Evolutionary conservation across 1,140 invertebrate genomes (phyloP).

Genomic region (Ostrea denselamellosa): DNA sequence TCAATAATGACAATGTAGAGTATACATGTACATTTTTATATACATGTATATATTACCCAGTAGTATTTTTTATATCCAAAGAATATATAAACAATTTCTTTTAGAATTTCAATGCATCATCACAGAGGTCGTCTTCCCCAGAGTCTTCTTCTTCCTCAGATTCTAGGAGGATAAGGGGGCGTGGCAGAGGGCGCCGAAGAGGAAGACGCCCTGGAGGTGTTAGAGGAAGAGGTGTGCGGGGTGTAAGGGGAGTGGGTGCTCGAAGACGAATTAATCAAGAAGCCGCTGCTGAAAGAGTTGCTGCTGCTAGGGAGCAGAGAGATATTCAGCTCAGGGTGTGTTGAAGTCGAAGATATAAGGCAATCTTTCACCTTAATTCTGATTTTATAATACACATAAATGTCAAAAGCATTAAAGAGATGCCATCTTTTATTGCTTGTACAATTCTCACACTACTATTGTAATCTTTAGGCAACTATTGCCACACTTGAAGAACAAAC

Average conservation of each 20-base stretch:
- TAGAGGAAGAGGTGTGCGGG: background rate
- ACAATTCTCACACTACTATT: background rate
- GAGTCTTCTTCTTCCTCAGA: no score
- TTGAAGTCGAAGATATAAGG: background rate
- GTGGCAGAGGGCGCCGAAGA: background rate
- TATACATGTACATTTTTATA: no score
- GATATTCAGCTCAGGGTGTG: background rate
- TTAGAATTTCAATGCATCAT: background rate
- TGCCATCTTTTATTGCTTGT: background rate
- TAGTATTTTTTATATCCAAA: no score
- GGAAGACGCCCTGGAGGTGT: background rate
- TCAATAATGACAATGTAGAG: no score
- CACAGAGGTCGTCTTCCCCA: no score
- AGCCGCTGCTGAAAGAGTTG: conserved; percentile 1
- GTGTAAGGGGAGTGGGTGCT: background rate
- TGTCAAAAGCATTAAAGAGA: no score
- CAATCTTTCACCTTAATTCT: no score
- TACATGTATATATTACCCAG: no score
- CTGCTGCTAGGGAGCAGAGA: background rate
- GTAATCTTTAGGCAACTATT: background rate
- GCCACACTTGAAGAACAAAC: background rate
- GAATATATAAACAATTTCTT: no score
- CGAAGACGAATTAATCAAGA: no score
- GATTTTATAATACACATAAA: no score
- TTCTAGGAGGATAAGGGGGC: background rate